Evolutionary conservation across 2,113 vertebrate species (phyloP).

Genomic region (Protobothrops mucrosquamatus): DNA sequence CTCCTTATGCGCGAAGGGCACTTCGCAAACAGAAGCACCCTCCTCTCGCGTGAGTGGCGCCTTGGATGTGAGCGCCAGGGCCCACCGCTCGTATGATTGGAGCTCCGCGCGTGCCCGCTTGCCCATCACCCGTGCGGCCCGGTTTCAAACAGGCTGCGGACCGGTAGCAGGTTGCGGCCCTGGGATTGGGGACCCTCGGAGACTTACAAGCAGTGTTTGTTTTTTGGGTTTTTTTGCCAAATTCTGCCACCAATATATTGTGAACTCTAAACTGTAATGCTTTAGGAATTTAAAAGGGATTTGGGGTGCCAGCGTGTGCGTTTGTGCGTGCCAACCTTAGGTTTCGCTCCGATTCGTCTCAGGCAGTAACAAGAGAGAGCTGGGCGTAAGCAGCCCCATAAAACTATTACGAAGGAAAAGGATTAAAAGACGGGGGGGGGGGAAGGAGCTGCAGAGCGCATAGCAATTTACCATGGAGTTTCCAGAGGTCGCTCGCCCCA

Average conservation of each 20-base stretch:
- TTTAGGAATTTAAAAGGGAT: not conserved
- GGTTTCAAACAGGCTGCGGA: no score
- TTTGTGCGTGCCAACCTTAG: not conserved
- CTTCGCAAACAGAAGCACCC: no score
- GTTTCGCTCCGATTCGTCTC: not conserved
- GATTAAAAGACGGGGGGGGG: accelerated
- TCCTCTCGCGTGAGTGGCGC: no score
- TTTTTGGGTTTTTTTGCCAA: not conserved
- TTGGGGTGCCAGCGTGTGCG: not conserved
- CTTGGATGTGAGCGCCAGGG: no score
- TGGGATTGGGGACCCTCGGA: no score
- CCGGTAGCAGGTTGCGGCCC: no score
- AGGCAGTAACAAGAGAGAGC: not conserved
- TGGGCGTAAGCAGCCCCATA: not conserved
- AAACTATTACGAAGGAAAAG: not conserved
- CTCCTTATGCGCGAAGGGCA: no score
- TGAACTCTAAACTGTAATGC: not conserved
- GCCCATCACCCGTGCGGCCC: no score
- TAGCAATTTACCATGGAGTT: conserved; percentile 13
- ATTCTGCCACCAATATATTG: not conserved
- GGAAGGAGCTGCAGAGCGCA: not conserved
- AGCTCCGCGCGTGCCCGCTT: no score
- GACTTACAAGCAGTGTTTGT: no score
- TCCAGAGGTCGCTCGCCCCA: not conserved
- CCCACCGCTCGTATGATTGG: no score